A percentile compares a stretch with the other conserved stretches of the same genome.
Conservation (phyloP, 2,888 invertebrate species). For the Syrista parreyssii region DNA sequence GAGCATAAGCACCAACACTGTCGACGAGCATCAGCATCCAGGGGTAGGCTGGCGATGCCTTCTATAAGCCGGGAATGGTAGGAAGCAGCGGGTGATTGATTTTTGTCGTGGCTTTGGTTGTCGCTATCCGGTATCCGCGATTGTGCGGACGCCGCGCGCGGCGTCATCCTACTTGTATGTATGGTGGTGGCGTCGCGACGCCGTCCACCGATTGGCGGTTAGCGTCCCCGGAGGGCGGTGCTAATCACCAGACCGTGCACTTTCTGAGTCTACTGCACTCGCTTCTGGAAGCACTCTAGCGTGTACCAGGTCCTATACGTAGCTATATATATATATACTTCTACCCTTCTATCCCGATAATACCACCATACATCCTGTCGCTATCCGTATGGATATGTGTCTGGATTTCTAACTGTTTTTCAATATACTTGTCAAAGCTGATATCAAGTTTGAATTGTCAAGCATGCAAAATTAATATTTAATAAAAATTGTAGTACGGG, state of each 20-base stretch:
- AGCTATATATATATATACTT: background rate
- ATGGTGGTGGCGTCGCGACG: constrained; percentile 61
- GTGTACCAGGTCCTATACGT: constrained; percentile 33
- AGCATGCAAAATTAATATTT: background rate
- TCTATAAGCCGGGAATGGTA: constrained; percentile 25
- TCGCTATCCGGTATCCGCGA: constrained; percentile 54
- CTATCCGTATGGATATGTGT: background rate
- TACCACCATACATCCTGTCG: too few relatives aligned
- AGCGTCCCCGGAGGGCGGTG: constrained; percentile 64
- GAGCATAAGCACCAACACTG: background rate
- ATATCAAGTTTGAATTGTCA: background rate
- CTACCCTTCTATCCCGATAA: background rate
- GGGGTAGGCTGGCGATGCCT: background rate
- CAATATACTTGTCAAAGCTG: background rate
- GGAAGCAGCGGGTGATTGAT: constrained; percentile 63
- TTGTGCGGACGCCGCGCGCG: constrained; percentile 46
- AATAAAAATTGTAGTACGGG: background rate
- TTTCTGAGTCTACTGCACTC: constrained; percentile 60
- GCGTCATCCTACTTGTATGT: constrained; percentile 9
- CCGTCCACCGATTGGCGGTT: constrained; percentile 64
- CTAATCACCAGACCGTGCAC: constrained; percentile 66
- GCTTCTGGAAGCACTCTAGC: constrained; percentile 60
- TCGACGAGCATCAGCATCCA: background rate
- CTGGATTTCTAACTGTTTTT: background rate
- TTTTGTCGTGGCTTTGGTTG: constrained; percentile 65